Evolutionary conservation across 1,140 invertebrate genomes (phyloP).

Genomic region (Triops longicaudatus): DNA sequence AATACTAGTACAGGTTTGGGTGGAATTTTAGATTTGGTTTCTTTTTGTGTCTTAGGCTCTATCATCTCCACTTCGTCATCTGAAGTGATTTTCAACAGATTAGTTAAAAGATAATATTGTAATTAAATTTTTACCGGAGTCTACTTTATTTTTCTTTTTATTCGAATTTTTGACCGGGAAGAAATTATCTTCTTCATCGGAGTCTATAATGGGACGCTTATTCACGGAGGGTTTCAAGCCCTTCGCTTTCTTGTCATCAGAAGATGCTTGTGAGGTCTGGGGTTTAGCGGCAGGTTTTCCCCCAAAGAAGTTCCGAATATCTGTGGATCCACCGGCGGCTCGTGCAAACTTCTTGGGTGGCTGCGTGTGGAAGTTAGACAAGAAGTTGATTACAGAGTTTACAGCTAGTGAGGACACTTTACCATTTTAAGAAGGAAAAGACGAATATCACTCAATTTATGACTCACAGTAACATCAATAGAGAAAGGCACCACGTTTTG

Average conservation of each 20-base stretch:
- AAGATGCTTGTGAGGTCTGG: background rate
- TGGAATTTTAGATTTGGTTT: constrained; percentile 7
- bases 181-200: background rate
- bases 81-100: background rate
- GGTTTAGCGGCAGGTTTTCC: background rate
- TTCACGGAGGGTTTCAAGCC: constrained; percentile 19
- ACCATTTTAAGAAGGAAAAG: too few species aligned
- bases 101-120: background rate
- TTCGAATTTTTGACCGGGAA: background rate
- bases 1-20: background rate
- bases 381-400: background rate
- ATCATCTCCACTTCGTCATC: background rate
- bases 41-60: background rate
- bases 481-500: too few species aligned
- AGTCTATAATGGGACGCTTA: constrained; percentile 17
- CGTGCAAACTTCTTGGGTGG: constrained; percentile 1
- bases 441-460: too few species aligned
- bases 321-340: background rate
- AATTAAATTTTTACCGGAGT: background rate
- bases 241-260: background rate
- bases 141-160: constrained; percentile 19
- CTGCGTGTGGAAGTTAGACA: background rate
- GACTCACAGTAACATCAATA: too few species aligned
- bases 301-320: constrained; percentile 27
- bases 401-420: too few species aligned